Conservation (phyloP, 2,888 invertebrate genomes). For the Scaptomyza parva region DNA sequence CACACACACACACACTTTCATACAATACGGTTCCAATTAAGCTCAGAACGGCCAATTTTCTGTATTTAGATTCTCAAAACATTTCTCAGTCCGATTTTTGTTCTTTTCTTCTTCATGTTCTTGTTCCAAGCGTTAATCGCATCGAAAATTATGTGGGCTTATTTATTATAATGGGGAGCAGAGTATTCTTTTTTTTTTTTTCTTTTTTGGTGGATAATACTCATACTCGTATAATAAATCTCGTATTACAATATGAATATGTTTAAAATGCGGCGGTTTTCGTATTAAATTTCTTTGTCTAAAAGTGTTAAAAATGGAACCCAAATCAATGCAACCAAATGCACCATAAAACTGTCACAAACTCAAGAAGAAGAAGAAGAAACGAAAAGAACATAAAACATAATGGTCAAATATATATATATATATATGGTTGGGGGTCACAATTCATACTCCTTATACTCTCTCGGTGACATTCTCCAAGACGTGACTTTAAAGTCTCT, state of each 20-base stretch:
- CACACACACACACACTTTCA: conserved; percentile 7
- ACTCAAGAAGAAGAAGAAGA: neutral
- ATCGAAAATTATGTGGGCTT: conserved; percentile 71
- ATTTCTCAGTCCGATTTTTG: conserved; percentile 24
- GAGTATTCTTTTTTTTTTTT: too few relatives aligned
- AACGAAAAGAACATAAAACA: conserved; percentile 64
- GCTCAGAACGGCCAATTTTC: conserved; percentile 47
- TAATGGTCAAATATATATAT: conserved; percentile 50
- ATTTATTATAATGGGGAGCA: conserved; percentile 11
- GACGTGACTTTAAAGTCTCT: conserved; percentile 48
- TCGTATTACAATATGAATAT: conserved; percentile 72
- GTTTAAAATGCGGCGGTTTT: conserved; percentile 62
- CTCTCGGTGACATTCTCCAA: conserved; percentile 29
- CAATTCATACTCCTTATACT: too few relatives aligned
- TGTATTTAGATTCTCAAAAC: conserved; percentile 26
- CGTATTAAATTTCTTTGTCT: conserved; percentile 70
- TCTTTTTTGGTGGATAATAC: conserved; percentile 54
- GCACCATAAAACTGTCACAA: conserved; percentile 75
- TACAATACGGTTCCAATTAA: conserved; percentile 72
- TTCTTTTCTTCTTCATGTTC: too few relatives aligned
- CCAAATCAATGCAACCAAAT: conserved; percentile 71
- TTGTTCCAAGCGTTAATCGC: conserved; percentile 65
- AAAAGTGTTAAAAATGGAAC: conserved; percentile 59
- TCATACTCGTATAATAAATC: conserved; percentile 69
- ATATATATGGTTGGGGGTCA: conserved; percentile 61